Base-by-base conservation (phyloP, 2,113 vertebrate species). In the Gallinago jamesoni region DNA sequence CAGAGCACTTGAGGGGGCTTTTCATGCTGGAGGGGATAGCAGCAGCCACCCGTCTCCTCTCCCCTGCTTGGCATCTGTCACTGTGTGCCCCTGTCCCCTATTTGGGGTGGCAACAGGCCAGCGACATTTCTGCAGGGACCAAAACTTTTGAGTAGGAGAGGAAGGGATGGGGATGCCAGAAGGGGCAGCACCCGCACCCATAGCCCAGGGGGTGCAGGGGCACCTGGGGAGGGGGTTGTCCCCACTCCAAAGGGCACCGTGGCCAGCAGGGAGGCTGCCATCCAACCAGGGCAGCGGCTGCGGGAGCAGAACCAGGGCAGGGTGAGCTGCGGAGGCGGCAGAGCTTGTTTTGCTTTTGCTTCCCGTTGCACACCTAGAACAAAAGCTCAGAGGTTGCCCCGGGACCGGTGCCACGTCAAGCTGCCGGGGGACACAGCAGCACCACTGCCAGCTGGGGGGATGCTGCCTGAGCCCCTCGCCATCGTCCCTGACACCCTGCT, bases 351-450 rank as follows among this genome's bases (percentile, higher is more conserved):
- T 91, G 74, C 66, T 84, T 81, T 76, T 3, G 3, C 39, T 60
- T 95, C 39, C 69, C 0, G 0, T 56, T 4, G 16, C 43, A 56
- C 74, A 31, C 81, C 80, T 24, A 79, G 78, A 93, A 84, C 74
- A 94, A 89, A 92, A 80, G 84, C 82, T 96, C 92, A 82, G 94
- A 95, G 82, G 90, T 84, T 91, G 92, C 48, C 48, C 74, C 1
- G 6, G 94, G 56, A 16, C 1, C 52, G 66, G 33, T 35, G 62
- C 69, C 1, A 12, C 31, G 62, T 83, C 78, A 78, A 75, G 79
- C 56, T 75, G 79, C 83, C 57, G 43, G 48, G 53, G 53, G 39
- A 47, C 52, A 55, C 45, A 67, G 74, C 69, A 67, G 83, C 4
- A 7, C 73, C 2, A 6, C 53, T 82, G 60, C 41, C 39, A 81